Evolutionary conservation across 2,113 vertebrate genomes (phyloP).

Genomic region (Hucho hucho): DNA sequence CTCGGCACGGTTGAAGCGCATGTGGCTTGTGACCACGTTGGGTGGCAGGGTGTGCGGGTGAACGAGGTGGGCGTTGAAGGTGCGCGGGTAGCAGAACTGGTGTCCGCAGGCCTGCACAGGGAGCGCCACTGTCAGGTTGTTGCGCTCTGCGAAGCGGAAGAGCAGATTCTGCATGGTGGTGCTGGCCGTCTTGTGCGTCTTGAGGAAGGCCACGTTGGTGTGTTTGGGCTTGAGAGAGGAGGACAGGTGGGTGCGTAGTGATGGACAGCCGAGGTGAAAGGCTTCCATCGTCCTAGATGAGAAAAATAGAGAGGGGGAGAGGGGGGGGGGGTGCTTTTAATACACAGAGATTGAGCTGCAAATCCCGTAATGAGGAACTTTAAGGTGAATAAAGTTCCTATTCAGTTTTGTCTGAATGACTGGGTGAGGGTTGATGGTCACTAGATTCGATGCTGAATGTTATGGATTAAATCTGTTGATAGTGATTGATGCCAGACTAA

Average conservation of each 20-base stretch:
- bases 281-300: slow-evolving; percentile 72
- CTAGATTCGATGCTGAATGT: too few relatives aligned
- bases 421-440: too few relatives aligned
- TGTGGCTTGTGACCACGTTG: slow-evolving; percentile 80
- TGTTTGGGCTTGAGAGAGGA: slow-evolving; percentile 70
- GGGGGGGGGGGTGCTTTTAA: too few relatives aligned
- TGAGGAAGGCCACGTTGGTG: slow-evolving; percentile 82
- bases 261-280: slow-evolving; percentile 64
- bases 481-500: too few relatives aligned
- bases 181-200: slow-evolving; percentile 89
- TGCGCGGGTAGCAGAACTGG: slow-evolving; percentile 85
- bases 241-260: slow-evolving; percentile 29
- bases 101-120: slow-evolving; percentile 78
- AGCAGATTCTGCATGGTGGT: slow-evolving; percentile 87
- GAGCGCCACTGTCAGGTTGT: slow-evolving; percentile 83
- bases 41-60: slow-evolving; percentile 80
- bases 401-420: too few relatives aligned
- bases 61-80: slow-evolving; percentile 79
- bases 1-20: slow-evolving; percentile 78
- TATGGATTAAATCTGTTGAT: too few relatives aligned
- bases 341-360: too few relatives aligned
- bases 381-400: too few relatives aligned
- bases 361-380: too few relatives aligned
- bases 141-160: slow-evolving; percentile 84
- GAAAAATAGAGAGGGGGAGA: not conserved